Conservation (phyloP, 2,113 vertebrate species). For the Serranochromis macrocephalus region DNA sequence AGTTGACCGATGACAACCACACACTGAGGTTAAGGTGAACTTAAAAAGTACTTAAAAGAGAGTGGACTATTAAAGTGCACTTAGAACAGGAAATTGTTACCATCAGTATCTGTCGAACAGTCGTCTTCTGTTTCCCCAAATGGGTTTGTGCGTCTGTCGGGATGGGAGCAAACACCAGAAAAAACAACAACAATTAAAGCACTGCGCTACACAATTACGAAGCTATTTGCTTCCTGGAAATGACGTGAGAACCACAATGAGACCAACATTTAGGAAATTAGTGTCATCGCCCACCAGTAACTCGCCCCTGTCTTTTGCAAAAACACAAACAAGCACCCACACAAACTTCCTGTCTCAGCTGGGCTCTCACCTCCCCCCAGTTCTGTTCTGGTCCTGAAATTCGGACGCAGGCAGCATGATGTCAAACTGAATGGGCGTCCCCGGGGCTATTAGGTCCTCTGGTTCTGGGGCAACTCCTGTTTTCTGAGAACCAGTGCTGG, state of each 20-base stretch:
- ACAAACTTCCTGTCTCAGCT: not conserved
- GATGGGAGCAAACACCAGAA: not conserved
- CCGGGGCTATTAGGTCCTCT: conserved; percentile 83
- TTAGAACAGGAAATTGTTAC: conserved; percentile 56
- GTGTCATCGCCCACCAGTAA: not conserved
- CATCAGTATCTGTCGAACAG: conserved; percentile 76
- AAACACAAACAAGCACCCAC: not conserved
- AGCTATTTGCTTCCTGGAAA: conserved; percentile 29
- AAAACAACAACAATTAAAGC: conserved; percentile 6
- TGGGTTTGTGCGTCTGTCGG: conserved; percentile 85
- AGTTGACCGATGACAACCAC: not conserved
- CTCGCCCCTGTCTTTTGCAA: not conserved
- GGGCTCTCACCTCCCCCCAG: conserved; percentile 70
- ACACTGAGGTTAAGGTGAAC: not conserved
- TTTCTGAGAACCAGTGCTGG: conserved; percentile 46
- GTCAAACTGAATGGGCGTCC: conserved; percentile 96
- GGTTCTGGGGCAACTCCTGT: conserved; percentile 55
- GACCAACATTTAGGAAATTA: conserved; percentile 8
- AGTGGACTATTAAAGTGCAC: not conserved
- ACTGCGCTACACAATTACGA: not conserved
- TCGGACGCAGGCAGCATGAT: conserved; percentile 89
- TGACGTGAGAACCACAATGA: not conserved
- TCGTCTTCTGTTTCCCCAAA: conserved; percentile 89
- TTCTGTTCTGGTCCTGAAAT: conserved; percentile 89
- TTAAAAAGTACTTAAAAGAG: not conserved